phyloP scores from a whole-genome alignment of 1,140 invertebrate genomes.

The Hylyphantes graminicola region DNA sequence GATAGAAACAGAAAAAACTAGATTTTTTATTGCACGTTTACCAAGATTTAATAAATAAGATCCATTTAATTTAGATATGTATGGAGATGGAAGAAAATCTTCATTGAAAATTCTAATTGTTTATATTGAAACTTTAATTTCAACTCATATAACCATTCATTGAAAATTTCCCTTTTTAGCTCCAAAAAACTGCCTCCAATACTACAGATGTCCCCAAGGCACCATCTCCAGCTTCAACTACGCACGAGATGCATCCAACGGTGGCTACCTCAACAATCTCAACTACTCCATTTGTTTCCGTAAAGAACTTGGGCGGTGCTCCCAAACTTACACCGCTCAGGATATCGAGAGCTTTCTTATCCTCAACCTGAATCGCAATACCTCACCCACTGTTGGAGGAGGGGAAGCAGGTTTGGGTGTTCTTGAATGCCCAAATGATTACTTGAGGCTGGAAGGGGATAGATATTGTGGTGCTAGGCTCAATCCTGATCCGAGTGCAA shows the following conservation, averaged over 20 bases:
- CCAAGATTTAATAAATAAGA: too few species aligned
- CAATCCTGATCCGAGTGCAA: constrained; percentile 75
- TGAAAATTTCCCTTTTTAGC: constrained; percentile 69
- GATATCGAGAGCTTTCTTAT: constrained; percentile 75
- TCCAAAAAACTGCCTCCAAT: constrained; percentile 78
- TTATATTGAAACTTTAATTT: too few species aligned
- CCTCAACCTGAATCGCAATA: constrained; percentile 64
- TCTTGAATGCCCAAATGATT: constrained; percentile 79
- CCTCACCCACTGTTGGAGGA: constrained; percentile 71
- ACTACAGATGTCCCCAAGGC: constrained; percentile 73
- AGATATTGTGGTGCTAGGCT: constrained; percentile 79
- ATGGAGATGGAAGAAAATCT: too few species aligned
- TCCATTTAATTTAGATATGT: too few species aligned
- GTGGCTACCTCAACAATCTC: constrained; percentile 73
- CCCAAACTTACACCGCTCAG: constrained; percentile 72
- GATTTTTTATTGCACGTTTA: too few species aligned
- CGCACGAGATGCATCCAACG: constrained; percentile 25
- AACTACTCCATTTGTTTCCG: constrained; percentile 83
- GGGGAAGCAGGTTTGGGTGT: constrained; percentile 79
- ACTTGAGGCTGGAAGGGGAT: constrained; percentile 75
- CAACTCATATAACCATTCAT: too few species aligned
- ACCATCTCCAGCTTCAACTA: constrained; percentile 79
- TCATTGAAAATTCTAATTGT: too few species aligned
- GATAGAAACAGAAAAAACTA: constrained; percentile 4
- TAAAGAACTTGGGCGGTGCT: constrained; percentile 74